phyloP scores from a whole-genome alignment of 2,797 vertebrate species.

The Manis crassicaudata region DNA sequence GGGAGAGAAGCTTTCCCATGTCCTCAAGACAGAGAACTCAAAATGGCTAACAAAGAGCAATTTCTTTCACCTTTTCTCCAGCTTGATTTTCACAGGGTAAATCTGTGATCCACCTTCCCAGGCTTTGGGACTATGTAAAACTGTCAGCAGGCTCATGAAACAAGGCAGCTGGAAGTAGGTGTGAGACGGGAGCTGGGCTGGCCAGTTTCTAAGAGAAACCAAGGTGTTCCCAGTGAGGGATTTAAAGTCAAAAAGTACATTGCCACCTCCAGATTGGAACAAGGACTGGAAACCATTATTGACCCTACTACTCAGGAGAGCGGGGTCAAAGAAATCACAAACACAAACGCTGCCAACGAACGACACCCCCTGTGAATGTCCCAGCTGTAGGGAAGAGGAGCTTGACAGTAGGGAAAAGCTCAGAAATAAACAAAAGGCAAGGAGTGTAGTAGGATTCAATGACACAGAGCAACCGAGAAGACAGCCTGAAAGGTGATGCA shows the following conservation, averaged over 20 bases:
- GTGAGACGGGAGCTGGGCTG: slow-evolving; percentile 51
- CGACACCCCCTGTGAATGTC: not conserved
- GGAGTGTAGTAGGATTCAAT: not conserved
- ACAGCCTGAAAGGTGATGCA: not conserved
- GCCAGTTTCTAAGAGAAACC: slow-evolving; percentile 73
- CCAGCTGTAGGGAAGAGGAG: not conserved
- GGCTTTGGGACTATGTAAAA: slow-evolving; percentile 60
- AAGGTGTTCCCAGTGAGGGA: slow-evolving; percentile 27
- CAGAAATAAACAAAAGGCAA: slow-evolving; percentile 21
- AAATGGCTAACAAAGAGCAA: slow-evolving; percentile 42
- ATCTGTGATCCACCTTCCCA: slow-evolving; percentile 49
- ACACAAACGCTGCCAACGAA: slow-evolving; percentile 7
- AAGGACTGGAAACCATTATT: slow-evolving; percentile 53
- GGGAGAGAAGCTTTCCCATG: not conserved
- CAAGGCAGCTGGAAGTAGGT: slow-evolving; percentile 42
- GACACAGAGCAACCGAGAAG: not conserved
- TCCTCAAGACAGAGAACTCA: slow-evolving; percentile 33
- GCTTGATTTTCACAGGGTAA: slow-evolving; percentile 38
- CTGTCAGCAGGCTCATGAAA: slow-evolving; percentile 59
- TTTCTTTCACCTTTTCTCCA: slow-evolving; percentile 44
- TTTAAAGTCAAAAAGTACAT: slow-evolving; percentile 64
- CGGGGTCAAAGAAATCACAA: not conserved
- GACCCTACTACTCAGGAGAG: slow-evolving; percentile 40
- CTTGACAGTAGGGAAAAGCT: not conserved
- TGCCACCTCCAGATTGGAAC: not conserved